Evolutionary conservation across 2,888 invertebrate species (phyloP).

Genomic region (Ariolimax columbianus): DNA sequence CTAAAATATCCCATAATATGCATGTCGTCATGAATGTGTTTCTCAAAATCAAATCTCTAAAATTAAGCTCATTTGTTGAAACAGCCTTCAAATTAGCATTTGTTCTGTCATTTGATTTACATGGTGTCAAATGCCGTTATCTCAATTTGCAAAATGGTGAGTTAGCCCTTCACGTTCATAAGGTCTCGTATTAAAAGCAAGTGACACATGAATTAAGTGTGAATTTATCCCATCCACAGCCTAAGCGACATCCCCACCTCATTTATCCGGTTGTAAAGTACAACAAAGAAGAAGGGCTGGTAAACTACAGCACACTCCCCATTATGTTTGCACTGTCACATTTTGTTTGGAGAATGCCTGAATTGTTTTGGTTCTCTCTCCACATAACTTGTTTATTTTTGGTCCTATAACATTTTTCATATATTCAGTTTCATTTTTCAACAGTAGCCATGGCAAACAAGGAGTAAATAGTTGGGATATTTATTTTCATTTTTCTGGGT

Average conservation of each 20-base stretch:
- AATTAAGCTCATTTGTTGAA: background rate
- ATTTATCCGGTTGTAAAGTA: constrained; percentile 5
- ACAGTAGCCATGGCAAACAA: background rate
- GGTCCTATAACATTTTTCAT: background rate
- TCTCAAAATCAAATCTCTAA: too few species aligned
- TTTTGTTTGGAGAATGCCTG: constrained; percentile 1
- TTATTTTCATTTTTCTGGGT: background rate
- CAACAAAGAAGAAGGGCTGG: constrained; percentile 46
- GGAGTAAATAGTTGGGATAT: background rate
- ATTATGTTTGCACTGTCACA: constrained; percentile 31
- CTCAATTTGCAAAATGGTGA: background rate
- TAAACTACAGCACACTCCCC: constrained; percentile 17
- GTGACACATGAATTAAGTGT: background rate
- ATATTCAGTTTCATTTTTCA: background rate
- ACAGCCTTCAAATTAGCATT: background rate
- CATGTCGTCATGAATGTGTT: too few species aligned
- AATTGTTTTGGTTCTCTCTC: background rate
- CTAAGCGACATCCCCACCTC: constrained; percentile 48
- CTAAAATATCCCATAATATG: too few species aligned
- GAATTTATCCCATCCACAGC: constrained; percentile 41
- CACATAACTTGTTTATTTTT: background rate
- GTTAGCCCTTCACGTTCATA: too few species aligned
- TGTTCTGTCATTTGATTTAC: background rate
- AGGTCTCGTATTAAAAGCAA: too few species aligned
- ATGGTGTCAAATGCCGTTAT: background rate